These are phyloP conservation scores for Heliconius sara DNA, from an alignment of 2,888 invertebrate species.

Conservation along the genomic window DNA sequence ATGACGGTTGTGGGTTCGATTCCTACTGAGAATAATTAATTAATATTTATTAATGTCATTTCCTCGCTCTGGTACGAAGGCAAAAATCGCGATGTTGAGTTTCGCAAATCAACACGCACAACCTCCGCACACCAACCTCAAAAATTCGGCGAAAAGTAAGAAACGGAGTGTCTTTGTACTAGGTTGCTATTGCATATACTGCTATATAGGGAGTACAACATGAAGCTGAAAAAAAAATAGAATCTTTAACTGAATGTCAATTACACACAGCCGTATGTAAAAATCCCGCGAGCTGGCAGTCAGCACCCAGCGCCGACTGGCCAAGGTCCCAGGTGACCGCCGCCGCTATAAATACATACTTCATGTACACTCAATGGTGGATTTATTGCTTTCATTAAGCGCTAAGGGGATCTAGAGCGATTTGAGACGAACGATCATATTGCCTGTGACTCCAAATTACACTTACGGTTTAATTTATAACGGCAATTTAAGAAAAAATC, in stretches of 20 bases:
- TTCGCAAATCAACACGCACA: too few species aligned
- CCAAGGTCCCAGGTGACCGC: conserved; percentile 76
- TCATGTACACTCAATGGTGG: conserved; percentile 67
- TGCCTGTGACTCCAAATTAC: conserved; percentile 35
- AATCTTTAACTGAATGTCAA: conserved; percentile 30
- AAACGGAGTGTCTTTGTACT: neutral
- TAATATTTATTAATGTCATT: too few species aligned
- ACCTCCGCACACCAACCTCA: too few species aligned
- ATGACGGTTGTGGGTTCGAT: neutral
- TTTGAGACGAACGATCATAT: conserved; percentile 50
- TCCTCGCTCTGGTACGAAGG: too few species aligned
- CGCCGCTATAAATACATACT: conserved; percentile 73
- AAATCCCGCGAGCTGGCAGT: conserved; percentile 64
- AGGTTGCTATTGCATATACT: neutral
- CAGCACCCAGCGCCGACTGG: conserved; percentile 32
- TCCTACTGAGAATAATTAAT: too few species aligned
- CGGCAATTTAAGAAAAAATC: conserved; percentile 27
- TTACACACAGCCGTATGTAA: conserved; percentile 56
- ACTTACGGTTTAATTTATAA: conserved; percentile 40
- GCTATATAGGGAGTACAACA: neutral
- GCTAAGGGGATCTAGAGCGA: conserved; percentile 52
- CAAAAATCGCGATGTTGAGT: too few species aligned
- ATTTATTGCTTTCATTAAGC: conserved; percentile 71
- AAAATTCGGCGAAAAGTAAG: neutral
- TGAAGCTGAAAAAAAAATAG: neutral